Conservation (phyloP, 1,140 invertebrate genomes). For the Eriosoma lanigerum region DNA sequence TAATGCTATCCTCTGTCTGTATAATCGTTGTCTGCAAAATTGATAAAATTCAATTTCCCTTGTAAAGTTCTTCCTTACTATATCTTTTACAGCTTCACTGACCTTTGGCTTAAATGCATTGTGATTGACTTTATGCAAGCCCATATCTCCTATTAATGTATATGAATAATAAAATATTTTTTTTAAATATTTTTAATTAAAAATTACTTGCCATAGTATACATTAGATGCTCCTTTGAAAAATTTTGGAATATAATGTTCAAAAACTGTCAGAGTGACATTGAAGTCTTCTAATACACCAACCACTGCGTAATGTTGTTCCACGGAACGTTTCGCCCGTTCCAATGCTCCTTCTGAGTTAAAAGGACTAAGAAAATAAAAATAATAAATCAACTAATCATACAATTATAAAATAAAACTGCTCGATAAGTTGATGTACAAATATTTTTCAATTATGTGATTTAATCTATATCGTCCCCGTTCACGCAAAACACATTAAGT, state of each 20-base stretch:
- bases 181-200: slow-evolving; percentile 14
- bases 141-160: slow-evolving; percentile 5
- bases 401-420: too few species aligned
- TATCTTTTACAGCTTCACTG: slow-evolving; percentile 79
- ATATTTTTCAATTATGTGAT: too few species aligned
- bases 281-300: slow-evolving; percentile 83
- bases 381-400: too few species aligned
- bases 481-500: too few species aligned
- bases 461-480: too few species aligned
- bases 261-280: slow-evolving; percentile 78
- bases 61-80: slow-evolving; percentile 84
- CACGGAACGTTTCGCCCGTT: slow-evolving; percentile 79
- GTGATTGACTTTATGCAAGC: slow-evolving; percentile 56
- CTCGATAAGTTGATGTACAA: too few species aligned
- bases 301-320: slow-evolving; percentile 85
- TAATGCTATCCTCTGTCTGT: slow-evolving; percentile 68
- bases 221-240: slow-evolving; percentile 73
- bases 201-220: slow-evolving; percentile 73
- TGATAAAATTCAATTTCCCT: slow-evolving; percentile 89
- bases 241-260: slow-evolving; percentile 83
- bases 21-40: slow-evolving; percentile 81
- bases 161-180: too few species aligned
- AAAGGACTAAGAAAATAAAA: slow-evolving; percentile 65
- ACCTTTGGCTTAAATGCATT: slow-evolving; percentile 86
- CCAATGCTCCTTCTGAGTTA: slow-evolving; percentile 79